Percentiles rank a stretch among this genome's conserved stretches.
phyloP scores from a whole-genome alignment of 2,888 invertebrate species.

The Synanthedon myopaeformis region DNA sequence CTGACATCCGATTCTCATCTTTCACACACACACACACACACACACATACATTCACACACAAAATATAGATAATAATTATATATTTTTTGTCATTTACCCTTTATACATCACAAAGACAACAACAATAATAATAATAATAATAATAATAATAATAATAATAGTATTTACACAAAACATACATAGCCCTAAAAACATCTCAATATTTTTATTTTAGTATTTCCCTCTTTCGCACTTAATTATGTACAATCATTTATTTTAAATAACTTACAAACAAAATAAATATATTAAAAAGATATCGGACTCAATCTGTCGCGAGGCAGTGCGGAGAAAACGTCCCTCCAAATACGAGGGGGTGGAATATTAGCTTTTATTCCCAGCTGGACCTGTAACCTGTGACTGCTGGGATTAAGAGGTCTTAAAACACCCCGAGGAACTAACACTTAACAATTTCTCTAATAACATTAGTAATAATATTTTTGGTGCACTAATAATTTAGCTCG shows the following conservation, averaged over 20 bases:
- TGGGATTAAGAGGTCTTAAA: no score
- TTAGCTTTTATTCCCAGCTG: no score
- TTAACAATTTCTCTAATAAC: no score
- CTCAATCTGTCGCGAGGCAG: background rate
- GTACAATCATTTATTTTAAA: constrained; percentile 46
- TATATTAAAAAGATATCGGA: constrained; percentile 33
- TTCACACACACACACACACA: constrained; percentile 2
- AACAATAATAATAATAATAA: constrained; percentile 59
- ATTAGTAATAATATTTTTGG: no score
- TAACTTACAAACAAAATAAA: constrained; percentile 65
- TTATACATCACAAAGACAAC: constrained; percentile 54
- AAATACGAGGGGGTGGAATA: no score
- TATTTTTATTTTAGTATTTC: constrained; percentile 41
- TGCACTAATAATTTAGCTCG: no score
- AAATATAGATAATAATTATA: background rate
- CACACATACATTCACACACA: constrained; percentile 9
- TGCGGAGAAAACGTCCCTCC: background rate
- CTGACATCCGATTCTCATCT: background rate
- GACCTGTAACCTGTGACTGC: no score
- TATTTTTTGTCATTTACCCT: constrained; percentile 59
- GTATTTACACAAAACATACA: constrained; percentile 55
- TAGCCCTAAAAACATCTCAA: constrained; percentile 45
- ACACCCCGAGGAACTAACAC: no score
- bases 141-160: constrained; percentile 61
- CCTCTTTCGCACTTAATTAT: constrained; percentile 44